Percentiles rank a stretch among this genome's conserved stretches.
Conservation (phyloP, 2,113 vertebrate species). For the Gavialis gangeticus region DNA sequence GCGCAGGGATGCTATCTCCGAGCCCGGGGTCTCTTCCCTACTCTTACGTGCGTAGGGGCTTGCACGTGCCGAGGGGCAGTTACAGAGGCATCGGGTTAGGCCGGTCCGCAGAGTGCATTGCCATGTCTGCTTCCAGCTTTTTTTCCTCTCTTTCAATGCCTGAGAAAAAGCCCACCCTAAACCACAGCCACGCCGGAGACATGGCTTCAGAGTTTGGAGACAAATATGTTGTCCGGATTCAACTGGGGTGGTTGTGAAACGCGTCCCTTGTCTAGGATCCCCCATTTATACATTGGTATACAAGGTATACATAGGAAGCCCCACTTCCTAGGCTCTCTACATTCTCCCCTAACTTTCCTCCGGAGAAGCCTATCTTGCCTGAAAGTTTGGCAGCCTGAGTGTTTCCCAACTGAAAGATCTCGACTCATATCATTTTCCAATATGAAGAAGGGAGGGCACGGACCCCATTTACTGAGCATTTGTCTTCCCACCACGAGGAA, state of each 20-base stretch:
- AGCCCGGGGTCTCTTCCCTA: neutral
- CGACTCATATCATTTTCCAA: slow-evolving; percentile 7
- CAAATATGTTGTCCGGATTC: neutral
- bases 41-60: neutral
- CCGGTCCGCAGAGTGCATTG: neutral
- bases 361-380: accelerated
- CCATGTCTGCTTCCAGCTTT: neutral
- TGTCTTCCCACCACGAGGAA: neutral
- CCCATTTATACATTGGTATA: neutral
- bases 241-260: neutral
- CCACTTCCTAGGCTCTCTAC: neutral
- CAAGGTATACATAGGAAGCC: too few relatives aligned
- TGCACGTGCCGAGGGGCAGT: slow-evolving; percentile 35
- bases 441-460: slow-evolving; percentile 30
- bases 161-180: neutral
- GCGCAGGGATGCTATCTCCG: neutral
- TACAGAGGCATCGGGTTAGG: neutral
- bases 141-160: neutral
- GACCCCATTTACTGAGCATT: neutral
- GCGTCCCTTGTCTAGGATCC: neutral
- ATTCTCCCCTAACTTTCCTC: neutral
- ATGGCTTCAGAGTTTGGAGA: neutral
- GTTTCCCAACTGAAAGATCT: neutral
- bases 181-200: neutral
- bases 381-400: slow-evolving; percentile 2